Conservation (phyloP, 2,113 vertebrate species). For the Tautogolabrus adspersus region DNA sequence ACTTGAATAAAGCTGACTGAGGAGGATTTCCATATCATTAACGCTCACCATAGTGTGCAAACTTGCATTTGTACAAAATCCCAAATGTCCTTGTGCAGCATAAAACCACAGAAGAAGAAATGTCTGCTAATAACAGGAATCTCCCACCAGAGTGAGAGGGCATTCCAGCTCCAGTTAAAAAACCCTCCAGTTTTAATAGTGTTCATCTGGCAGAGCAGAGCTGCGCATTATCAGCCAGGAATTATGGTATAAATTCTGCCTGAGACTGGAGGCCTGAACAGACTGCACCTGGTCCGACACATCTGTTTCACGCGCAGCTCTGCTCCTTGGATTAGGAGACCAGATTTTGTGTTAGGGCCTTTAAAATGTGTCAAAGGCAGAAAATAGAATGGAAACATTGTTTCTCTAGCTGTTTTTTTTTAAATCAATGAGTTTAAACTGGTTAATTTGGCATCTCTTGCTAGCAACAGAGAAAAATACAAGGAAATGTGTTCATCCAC, state of each 20-base stretch:
- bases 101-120: constrained; percentile 47
- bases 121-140: constrained; percentile 53
- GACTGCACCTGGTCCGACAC: constrained; percentile 85
- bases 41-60: constrained; percentile 10
- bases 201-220: constrained; percentile 86
- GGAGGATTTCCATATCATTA: constrained; percentile 50
- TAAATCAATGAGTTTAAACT: constrained; percentile 13
- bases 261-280: constrained; percentile 83
- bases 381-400: constrained; percentile 34
- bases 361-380: constrained; percentile 40
- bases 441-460: constrained; percentile 32
- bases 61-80: constrained; percentile 14
- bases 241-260: constrained; percentile 87
- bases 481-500: neutral
- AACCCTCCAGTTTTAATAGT: constrained; percentile 85
- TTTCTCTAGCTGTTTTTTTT: constrained; percentile 25
- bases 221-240: constrained; percentile 84
- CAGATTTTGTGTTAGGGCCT: constrained; percentile 66
- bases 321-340: constrained; percentile 79
- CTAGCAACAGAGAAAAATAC: neutral
- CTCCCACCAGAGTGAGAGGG: constrained; percentile 46
- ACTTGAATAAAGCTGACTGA: constrained; percentile 24
- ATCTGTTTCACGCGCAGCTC: constrained; percentile 80
- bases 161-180: constrained; percentile 61
- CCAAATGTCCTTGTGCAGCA: constrained; percentile 19